Evolutionary conservation across 2,888 invertebrate genomes (phyloP), one percentile per base, ranked within the genome.

Genomic region (Athalia cordata): DNA sequence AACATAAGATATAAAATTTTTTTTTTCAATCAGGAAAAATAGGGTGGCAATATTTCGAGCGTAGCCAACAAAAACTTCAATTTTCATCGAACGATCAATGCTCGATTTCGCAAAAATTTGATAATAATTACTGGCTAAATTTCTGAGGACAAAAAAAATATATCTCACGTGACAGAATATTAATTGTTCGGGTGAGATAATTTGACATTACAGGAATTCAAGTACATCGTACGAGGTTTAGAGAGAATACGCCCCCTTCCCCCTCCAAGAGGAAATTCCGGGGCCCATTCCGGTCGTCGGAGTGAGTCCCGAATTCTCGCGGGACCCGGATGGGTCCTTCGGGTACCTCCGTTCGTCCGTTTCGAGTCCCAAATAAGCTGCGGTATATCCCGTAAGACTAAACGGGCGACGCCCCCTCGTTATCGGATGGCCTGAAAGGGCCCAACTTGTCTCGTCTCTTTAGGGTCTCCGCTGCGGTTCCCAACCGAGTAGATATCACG

Each of bases 361-460:
- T 61, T 29, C 59, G 49, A 72, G 59, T 47, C 47, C 72, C 72
- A 61, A 29, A 29, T 29, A 29, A 29, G 29, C 29, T 29, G 29
- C 29, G 29, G 29, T 29, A 29, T 29, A 29, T 29, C 29, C 29
- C 29, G 29, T 29, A 29, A 47, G 72, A 72, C 72, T 72, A 59
- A 72, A 72, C 59, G 72, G 45, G 72, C 7, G 3, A 43, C 72
- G 72, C 72, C 72, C 50, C 72, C 72, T 72, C 72, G 72, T 72
- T 72, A 72, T 72, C 59, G 72, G 49, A 47, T 13, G 13, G 72
- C 72, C 72, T 59, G n/a, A 5, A 61, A 59, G 72, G 49, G 72
- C 57, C 61, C 52, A 29, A 29, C 29, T 29, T 29, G 2, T 29
- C 29, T 29, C 29, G 29, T 29, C 2, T 29, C 29, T 29, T 29